Evolutionary conservation across 2,888 invertebrate genomes (phyloP).

Genomic region (Pyrrhia umbra): DNA sequence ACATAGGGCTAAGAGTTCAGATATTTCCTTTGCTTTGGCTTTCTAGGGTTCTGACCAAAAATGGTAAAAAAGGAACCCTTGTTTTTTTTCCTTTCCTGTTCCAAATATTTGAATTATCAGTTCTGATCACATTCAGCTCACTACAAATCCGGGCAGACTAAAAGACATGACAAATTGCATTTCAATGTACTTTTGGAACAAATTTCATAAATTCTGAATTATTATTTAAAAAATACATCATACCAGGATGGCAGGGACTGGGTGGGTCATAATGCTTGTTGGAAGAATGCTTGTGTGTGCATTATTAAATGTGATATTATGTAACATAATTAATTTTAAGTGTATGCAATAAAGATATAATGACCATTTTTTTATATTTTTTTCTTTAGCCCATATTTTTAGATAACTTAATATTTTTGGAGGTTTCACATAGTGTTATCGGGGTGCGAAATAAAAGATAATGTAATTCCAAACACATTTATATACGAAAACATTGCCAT

Average conservation of each 20-base stretch:
- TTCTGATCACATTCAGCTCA: background rate
- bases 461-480: conserved; percentile 29
- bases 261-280: background rate
- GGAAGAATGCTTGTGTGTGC: conserved; percentile 29
- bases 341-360: conserved; percentile 41
- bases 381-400: background rate
- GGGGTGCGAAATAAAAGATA: background rate
- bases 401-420: background rate
- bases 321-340: conserved; percentile 40
- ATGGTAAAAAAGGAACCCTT: too few relatives aligned
- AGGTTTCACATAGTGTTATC: too few relatives aligned
- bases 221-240: background rate
- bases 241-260: background rate
- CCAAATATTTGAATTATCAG: too few relatives aligned
- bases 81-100: too few relatives aligned
- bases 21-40: too few relatives aligned
- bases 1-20: too few relatives aligned
- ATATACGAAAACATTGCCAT: conserved; percentile 21
- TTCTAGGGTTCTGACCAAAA: too few relatives aligned
- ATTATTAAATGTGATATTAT: conserved; percentile 51
- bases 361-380: conserved; percentile 9
- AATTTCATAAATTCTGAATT: background rate
- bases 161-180: too few relatives aligned
- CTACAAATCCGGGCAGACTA: too few relatives aligned
- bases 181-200: background rate